These are phyloP conservation scores for Aurelia sp. DNA, from an alignment of 30 jellyfish, hydroid and myxozoan genomes.

Conservation along the genomic window DNA sequence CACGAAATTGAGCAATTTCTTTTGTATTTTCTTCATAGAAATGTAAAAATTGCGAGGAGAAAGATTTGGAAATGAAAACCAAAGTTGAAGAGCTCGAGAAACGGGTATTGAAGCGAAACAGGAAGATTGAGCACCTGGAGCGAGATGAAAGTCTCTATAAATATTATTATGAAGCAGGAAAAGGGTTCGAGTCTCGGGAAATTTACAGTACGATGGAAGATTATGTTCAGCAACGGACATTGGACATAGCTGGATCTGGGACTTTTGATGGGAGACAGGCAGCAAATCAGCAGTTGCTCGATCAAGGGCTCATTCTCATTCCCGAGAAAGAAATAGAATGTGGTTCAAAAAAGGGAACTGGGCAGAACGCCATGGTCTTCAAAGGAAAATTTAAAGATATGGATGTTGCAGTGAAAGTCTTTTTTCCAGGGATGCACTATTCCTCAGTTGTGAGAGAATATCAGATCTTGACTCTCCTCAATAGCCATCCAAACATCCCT, in stretches of 20 bases:
- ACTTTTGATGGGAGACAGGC: constrained; percentile 9
- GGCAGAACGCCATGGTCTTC: constrained; percentile 1
- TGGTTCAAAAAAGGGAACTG: not conserved
- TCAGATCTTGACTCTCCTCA: constrained; percentile 11
- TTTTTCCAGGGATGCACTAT: not conserved
- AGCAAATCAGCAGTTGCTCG: not conserved
- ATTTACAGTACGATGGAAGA: constrained; percentile 9
- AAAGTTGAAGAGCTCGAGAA: no score
- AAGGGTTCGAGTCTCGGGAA: constrained; percentile 7
- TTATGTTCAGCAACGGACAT: not conserved
- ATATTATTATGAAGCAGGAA: not conserved
- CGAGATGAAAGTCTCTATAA: not conserved
- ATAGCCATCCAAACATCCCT: constrained; percentile 30
- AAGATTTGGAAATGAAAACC: no score
- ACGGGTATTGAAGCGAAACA: no score
- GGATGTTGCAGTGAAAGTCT: constrained; percentile 20
- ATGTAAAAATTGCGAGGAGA: no score
- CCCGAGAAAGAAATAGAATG: not conserved
- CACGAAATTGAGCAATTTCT: no score
- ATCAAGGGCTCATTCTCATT: constrained; percentile 1
- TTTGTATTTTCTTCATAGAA: no score
- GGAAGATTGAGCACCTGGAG: no score
- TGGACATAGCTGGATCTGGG: constrained; percentile 18
- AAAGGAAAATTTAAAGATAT: constrained; percentile 14
- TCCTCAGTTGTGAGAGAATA: constrained; percentile 2